Evolutionary conservation across 2,113 vertebrate species (phyloP).

Genomic region (Craseonycteris thonglongyai): DNA sequence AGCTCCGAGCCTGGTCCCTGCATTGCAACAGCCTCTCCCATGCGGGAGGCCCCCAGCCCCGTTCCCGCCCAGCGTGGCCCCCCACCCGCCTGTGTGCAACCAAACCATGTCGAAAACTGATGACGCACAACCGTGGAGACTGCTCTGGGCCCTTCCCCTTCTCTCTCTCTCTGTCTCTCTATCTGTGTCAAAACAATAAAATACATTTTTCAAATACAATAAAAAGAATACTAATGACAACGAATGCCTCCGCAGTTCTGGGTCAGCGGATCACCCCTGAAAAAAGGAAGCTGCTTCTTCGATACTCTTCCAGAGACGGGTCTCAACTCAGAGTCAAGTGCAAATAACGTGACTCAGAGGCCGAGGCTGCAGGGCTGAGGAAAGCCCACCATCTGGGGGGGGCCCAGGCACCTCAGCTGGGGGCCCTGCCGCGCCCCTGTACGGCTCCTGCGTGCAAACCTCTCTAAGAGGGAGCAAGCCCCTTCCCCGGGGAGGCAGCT

Average conservation of each 20-base stretch:
- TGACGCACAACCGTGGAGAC: too few relatives aligned
- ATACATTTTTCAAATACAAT: too few relatives aligned
- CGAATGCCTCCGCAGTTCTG: neutral
- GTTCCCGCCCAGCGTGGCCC: too few relatives aligned
- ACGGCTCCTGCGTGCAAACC: neutral
- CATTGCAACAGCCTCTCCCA: neutral
- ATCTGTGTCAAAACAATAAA: too few relatives aligned
- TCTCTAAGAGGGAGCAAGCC: neutral
- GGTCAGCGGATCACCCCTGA: neutral
- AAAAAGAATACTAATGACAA: neutral
- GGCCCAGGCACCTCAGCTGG: neutral
- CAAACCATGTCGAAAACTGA: too few relatives aligned
- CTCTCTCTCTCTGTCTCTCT: too few relatives aligned
- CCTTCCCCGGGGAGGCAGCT: neutral
- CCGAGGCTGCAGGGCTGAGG: neutral
- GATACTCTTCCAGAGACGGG: neutral
- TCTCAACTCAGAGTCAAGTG: neutral
- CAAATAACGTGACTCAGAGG: neutral
- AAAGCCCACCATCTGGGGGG: too few relatives aligned
- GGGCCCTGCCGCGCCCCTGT: rapidly evolving
- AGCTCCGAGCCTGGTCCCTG: neutral
- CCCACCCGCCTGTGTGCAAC: too few relatives aligned
- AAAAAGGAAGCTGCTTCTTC: neutral
- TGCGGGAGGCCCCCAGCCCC: too few relatives aligned
- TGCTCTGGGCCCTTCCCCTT: too few relatives aligned